Percentiles rank a stretch among this genome's conserved stretches.
These are phyloP conservation scores for Ploceus nigricollis DNA, from an alignment of 2,113 vertebrate genomes.

Conservation along the genomic window DNA sequence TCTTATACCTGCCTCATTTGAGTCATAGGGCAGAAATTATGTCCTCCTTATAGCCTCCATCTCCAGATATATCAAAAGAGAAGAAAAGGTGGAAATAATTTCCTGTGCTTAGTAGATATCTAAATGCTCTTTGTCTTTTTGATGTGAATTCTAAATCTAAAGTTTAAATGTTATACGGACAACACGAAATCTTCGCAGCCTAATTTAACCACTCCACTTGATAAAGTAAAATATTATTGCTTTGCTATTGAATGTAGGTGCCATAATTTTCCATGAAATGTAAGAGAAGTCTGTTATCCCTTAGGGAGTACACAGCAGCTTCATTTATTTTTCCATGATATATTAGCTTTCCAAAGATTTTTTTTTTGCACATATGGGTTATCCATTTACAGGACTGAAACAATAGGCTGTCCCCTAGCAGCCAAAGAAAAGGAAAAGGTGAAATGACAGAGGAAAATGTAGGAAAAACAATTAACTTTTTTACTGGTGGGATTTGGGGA, in stretches of 20 bases:
- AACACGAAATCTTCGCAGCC: not conserved
- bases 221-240: not conserved
- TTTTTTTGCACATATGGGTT: conserved; percentile 13
- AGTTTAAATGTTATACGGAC: not conserved
- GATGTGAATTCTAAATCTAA: not conserved
- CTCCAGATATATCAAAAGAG: not conserved
- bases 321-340: conserved; percentile 27
- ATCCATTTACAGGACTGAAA: not conserved
- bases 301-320: not conserved
- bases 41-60: not conserved
- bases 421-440: not conserved
- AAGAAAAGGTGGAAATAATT: not conserved
- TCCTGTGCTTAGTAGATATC: not conserved
- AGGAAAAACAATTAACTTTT: conserved; percentile 10
- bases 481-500: conserved; percentile 16
- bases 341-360: conserved; percentile 49
- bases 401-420: not conserved
- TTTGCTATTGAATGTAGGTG: not conserved
- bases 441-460: not conserved
- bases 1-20: not conserved
- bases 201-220: not conserved
- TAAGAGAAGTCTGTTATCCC: not conserved
- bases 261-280: not conserved
- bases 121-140: not conserved
- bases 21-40: not conserved